Conservation (phyloP, 92 coral and sea anemone genomes). For the Heteractis magnifica region DNA sequence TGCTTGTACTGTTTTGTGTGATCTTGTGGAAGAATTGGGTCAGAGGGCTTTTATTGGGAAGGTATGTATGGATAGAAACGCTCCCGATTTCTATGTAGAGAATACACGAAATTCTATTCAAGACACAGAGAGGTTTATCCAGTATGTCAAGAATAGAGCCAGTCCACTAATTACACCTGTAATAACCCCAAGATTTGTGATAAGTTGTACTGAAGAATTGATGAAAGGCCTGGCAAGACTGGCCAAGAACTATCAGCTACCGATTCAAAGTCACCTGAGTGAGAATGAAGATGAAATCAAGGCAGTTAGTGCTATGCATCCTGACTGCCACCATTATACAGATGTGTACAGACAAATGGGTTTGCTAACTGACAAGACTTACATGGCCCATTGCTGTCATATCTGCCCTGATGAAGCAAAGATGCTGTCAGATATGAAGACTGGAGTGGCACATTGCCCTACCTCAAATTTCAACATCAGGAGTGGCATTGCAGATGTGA, state of each 20-base stretch:
- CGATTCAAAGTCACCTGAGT: conserved; percentile 78
- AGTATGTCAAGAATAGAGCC: conserved; percentile 23
- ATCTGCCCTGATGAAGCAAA: conserved; percentile 45
- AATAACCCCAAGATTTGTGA: conserved; percentile 80
- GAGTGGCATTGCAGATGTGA: conserved; percentile 80
- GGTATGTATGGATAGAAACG: conserved; percentile 77
- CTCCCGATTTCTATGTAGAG: conserved; percentile 71
- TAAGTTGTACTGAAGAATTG: conserved; percentile 49
- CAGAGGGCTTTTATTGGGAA: conserved; percentile 81
- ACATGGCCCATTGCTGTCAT: conserved; percentile 79
- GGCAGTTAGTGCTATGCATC: conserved; percentile 37
- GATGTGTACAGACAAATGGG: conserved; percentile 61
- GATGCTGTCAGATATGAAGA: conserved; percentile 39
- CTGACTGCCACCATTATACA: conserved; percentile 50
- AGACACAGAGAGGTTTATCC: conserved; percentile 67
- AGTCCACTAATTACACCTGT: conserved; percentile 74
- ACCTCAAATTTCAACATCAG: conserved; percentile 66
- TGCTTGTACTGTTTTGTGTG: conserved; percentile 60
- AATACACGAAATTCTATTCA: conserved; percentile 57
- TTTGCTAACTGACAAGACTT: conserved; percentile 57
- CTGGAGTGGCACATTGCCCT: conserved; percentile 79
- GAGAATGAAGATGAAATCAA: conserved; percentile 62
- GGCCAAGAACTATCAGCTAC: conserved; percentile 61
- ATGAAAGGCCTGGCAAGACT: conserved; percentile 59
- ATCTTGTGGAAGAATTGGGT: conserved; percentile 65